Evolutionary conservation across 2,888 invertebrate genomes (phyloP).

Genomic region (Drosophila incognita): DNA sequence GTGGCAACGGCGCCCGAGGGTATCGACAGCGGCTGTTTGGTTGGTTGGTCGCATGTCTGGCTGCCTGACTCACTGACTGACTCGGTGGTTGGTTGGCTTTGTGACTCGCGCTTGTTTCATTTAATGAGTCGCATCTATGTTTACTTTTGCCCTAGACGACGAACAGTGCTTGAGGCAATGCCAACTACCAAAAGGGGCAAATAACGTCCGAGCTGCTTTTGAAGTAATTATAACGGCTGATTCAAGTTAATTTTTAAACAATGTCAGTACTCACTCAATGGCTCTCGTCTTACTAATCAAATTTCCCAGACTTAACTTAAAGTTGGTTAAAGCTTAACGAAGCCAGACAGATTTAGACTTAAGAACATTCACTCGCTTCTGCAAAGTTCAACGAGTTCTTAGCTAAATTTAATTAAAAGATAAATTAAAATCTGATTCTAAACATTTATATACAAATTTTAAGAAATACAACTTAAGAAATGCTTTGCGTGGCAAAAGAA

Average conservation of each 20-base stretch:
- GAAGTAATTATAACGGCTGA: constrained; percentile 76
- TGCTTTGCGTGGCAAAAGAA: too few species aligned
- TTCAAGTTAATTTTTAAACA: constrained; percentile 78
- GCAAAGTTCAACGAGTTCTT: background rate
- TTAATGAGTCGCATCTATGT: constrained; percentile 79
- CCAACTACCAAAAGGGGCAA: constrained; percentile 32
- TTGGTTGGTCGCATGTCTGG: constrained; percentile 32
- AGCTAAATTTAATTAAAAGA: background rate
- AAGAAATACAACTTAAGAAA: background rate
- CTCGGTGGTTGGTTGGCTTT: constrained; percentile 35
- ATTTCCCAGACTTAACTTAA: constrained; percentile 41
- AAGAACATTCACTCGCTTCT: background rate
- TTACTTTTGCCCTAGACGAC: constrained; percentile 73
- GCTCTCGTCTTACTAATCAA: constrained; percentile 60
- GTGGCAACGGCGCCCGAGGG: constrained; percentile 37
- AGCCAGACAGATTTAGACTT: constrained; percentile 5
- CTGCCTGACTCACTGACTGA: constrained; percentile 1
- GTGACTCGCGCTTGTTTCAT: constrained; percentile 66
- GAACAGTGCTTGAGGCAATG: constrained; percentile 41
- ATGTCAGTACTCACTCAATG: constrained; percentile 58
- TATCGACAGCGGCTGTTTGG: constrained; percentile 41
- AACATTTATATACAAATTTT: background rate
- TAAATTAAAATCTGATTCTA: background rate
- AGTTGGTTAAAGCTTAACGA: constrained; percentile 22
- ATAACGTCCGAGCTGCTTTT: constrained; percentile 47